A percentile compares a stretch with the other conserved stretches of the same genome.
Conservation (phyloP, 1,140 invertebrate genomes). For the Trichomalopsis sarcophagae region DNA sequence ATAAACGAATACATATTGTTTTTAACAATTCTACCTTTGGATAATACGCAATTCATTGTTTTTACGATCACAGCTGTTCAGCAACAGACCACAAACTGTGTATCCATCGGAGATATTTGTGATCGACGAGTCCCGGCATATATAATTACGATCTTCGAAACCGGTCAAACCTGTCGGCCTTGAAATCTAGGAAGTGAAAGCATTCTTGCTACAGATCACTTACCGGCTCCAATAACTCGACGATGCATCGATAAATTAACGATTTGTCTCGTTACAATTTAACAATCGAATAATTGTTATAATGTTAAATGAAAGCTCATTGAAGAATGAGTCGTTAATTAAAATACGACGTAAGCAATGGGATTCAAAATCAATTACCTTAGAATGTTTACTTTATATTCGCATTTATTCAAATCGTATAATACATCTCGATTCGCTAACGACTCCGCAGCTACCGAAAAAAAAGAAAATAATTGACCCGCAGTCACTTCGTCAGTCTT, state of each 20-base stretch:
- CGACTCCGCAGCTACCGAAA: not conserved
- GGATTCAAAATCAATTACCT: not conserved
- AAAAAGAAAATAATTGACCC: not conserved
- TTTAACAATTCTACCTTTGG: slow-evolving; percentile 43
- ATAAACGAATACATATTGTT: not conserved
- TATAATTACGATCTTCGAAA: slow-evolving; percentile 45
- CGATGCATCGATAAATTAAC: slow-evolving; percentile 42
- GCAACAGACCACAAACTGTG: not conserved
- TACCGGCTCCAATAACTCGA: no score
- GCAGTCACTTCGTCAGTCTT: slow-evolving; percentile 30
- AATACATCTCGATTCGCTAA: slow-evolving; percentile 17
- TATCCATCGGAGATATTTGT: not conserved
- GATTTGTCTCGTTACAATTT: not conserved
- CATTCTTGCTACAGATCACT: slow-evolving; percentile 11
- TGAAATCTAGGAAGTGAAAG: slow-evolving; percentile 37
- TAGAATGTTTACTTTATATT: not conserved
- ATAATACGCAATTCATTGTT: slow-evolving; percentile 45
- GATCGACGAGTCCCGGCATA: slow-evolving; percentile 12
- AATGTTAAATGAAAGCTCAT: no score
- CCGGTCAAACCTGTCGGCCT: slow-evolving; percentile 48
- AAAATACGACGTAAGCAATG: no score
- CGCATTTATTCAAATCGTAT: slow-evolving; percentile 35
- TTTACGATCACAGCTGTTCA: not conserved
- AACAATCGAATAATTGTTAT: not conserved
- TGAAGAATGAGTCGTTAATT: no score